A percentile compares a stretch with the other conserved stretches of the same genome.
phyloP scores from a whole-genome alignment of 1,140 invertebrate genomes.

The Nasonia longicornis region DNA sequence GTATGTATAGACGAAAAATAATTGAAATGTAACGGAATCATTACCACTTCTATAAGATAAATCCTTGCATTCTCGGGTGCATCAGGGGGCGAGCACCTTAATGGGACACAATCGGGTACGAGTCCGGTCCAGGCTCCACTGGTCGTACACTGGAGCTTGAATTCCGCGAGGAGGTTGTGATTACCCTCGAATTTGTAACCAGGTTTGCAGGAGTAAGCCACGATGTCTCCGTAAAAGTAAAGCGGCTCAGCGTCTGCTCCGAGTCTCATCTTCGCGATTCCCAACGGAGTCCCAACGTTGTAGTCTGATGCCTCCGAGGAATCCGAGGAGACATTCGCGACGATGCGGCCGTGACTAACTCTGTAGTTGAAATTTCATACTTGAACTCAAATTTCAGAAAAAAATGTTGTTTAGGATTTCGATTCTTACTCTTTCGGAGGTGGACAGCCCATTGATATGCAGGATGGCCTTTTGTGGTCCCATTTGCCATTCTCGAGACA shows the following conservation, averaged over 20 bases:
- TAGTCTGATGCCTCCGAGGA: not conserved
- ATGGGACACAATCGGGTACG: slow-evolving; percentile 53
- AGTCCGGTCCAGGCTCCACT: slow-evolving; percentile 62
- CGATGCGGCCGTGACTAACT: not conserved
- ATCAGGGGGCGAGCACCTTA: slow-evolving; percentile 50
- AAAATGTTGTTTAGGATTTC: not conserved
- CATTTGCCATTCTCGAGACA: slow-evolving; percentile 68
- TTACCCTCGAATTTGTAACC: slow-evolving; percentile 55
- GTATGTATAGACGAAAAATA: not conserved
- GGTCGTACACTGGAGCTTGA: slow-evolving; percentile 58
- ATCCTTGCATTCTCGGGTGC: slow-evolving; percentile 48
- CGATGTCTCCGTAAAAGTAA: slow-evolving; percentile 52
- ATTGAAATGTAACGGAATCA: not conserved
- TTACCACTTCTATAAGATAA: slow-evolving; percentile 29
- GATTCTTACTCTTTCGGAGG: slow-evolving; percentile 51
- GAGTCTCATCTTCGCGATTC: slow-evolving; percentile 10
- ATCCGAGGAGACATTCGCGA: slow-evolving; percentile 16
- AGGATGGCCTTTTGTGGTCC: slow-evolving; percentile 63
- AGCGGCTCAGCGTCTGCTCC: not conserved
- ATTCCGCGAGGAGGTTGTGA: slow-evolving; percentile 50
- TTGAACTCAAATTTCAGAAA: not conserved
- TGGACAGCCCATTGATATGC: slow-evolving; percentile 55
- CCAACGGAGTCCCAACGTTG: not conserved
- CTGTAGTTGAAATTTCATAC: not conserved
- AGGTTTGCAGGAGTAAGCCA: slow-evolving; percentile 51